These are phyloP conservation scores for Acrocephalus scirpaceus DNA, from an alignment of 2,797 vertebrate genomes.

Conservation along the genomic window DNA sequence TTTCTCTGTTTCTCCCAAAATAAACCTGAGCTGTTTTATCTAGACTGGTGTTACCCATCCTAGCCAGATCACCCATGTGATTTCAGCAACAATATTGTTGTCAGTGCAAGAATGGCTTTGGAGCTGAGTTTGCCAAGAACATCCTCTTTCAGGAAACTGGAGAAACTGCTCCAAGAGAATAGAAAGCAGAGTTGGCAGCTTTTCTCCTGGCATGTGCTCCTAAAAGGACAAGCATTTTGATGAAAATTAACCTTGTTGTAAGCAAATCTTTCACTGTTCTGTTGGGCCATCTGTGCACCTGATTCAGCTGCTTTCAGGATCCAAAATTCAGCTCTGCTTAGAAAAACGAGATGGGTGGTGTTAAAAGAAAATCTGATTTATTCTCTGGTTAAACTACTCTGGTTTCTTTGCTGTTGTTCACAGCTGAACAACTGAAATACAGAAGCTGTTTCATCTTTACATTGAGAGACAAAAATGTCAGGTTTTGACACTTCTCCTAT, in stretches of 20 bases:
- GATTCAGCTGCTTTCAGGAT: not conserved
- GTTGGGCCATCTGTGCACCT: constrained; percentile 2
- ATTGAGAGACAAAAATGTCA: not conserved
- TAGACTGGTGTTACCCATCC: not conserved
- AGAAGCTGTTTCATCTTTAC: not conserved
- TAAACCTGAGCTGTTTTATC: not conserved
- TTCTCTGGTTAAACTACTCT: not conserved
- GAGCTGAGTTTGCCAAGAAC: constrained; percentile 1
- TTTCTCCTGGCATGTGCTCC: not conserved
- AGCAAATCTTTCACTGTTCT: not conserved
- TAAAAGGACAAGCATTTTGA: not conserved
- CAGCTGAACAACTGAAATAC: not conserved
- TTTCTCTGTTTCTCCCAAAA: not conserved
- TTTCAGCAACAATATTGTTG: not conserved
- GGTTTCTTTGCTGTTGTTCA: not conserved
- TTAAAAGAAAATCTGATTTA: not conserved
- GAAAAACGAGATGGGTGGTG: not conserved
- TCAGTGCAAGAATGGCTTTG: not conserved
- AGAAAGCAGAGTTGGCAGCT: constrained; percentile 42
- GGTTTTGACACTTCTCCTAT: not conserved
- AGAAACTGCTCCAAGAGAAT: constrained; percentile 43
- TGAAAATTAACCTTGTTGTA: constrained; percentile 30
- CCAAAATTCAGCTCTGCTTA: not conserved
- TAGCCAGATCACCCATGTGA: not conserved
- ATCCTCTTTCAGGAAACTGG: constrained; percentile 50